Evolutionary conservation across 2,113 vertebrate species (phyloP), one percentile per base, ranked within the genome.

Genomic region (Pyxicephalus adspersus): DNA sequence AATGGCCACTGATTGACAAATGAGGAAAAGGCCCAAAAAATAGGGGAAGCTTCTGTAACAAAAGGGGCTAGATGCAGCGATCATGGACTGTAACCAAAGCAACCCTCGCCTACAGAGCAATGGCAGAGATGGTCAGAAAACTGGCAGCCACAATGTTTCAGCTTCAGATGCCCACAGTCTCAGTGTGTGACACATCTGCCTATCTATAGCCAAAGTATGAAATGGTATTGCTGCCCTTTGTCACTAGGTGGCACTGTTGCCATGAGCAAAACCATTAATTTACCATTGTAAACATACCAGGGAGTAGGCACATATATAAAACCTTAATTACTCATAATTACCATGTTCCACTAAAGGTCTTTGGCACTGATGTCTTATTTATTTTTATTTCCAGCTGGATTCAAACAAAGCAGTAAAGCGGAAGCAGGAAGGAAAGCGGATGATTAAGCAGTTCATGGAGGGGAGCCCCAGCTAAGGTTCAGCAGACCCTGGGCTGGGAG

Each of bases 311-410:
- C 22, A 60, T 25, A 45, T 34, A 66, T 65, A 66, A 68, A 77
- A 45, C 76, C 52, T 51, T 70, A 70, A 80, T 71, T 63, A 61
- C 77, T 64, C 20, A 26, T 70, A 80, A 80, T 80, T 70, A 64
- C 4, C 67, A 65, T 65, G 60, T 52, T 77, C 38, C 75, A 64
- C 17, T 25, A 26, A 67, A 76, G 34, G 58, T 61, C 57, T 58
- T 45, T 79, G 54, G 76, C 64, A 78, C 29, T 7, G 52, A 50
- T 34, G 74, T 76, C 63, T 77, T 76, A 63, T 71, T 70, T 70
- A 61, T 60, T 80, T 80, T 72, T 63, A 52, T 73, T 81, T 81
- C 68, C 79, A 81, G 67, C 79, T 73, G 79, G 79, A 81, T 18
- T 51, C 16, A 64, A 73, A 81, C 68, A 73, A 81, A 81, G 79